Conservation (phyloP, 2,797 vertebrate species). For the Triplophysa yarkandensis region DNA sequence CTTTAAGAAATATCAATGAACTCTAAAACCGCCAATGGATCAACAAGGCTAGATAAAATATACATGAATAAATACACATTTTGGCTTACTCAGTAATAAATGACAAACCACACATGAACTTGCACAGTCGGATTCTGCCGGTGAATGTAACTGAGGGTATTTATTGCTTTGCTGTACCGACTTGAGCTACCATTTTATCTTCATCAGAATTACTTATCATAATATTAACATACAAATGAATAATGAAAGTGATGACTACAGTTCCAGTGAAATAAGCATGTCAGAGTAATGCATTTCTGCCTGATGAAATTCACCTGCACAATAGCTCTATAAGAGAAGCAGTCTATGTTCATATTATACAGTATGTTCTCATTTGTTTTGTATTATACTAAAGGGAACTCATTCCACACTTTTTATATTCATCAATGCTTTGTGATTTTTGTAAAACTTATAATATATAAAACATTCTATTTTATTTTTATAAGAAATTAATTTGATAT, state of each 20-base stretch:
- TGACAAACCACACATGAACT: not conserved
- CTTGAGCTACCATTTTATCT: not conserved
- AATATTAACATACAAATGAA: not conserved
- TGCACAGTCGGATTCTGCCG: not conserved
- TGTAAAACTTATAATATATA: too few relatives aligned
- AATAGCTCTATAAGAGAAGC: too few relatives aligned
- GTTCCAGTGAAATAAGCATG: not conserved
- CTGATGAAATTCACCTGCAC: too few relatives aligned
- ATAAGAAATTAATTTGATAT: too few relatives aligned
- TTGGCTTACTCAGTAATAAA: not conserved
- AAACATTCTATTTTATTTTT: too few relatives aligned
- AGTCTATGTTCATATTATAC: too few relatives aligned
- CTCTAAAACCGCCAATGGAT: not conserved
- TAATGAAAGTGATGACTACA: constrained; percentile 13
- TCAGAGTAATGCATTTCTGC: not conserved
- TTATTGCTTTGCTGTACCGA: not conserved
- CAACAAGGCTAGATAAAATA: not conserved
- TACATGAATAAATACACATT: not conserved
- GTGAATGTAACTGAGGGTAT: not conserved
- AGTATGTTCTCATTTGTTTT: too few relatives aligned
- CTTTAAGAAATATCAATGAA: constrained; percentile 1
- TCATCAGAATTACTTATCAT: not conserved
- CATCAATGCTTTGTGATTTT: too few relatives aligned
- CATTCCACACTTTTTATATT: too few relatives aligned
- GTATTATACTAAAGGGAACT: too few relatives aligned